Evolutionary conservation across 64 coral and sea anemone species (phyloP).

Genomic region (Montipora sp.): DNA sequence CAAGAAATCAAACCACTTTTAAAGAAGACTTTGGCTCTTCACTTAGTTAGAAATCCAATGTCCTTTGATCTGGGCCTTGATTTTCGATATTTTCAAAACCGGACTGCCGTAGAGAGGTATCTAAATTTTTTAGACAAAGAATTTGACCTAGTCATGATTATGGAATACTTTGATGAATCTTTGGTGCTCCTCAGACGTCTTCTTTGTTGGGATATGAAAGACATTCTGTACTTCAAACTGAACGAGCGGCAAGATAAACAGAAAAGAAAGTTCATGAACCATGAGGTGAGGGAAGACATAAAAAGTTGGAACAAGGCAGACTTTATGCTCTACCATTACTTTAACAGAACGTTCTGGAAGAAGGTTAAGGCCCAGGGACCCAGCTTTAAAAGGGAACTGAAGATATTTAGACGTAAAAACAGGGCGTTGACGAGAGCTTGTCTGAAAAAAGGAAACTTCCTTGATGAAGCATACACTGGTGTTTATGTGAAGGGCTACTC

Average conservation of each 20-base stretch:
- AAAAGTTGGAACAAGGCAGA: conserved; percentile 90
- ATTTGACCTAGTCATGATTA: conserved; percentile 86
- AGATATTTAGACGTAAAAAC: conserved; percentile 72
- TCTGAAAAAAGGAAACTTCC: conserved; percentile 58
- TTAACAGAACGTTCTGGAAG: conserved; percentile 81
- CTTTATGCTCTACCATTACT: conserved; percentile 79
- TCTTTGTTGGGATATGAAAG: conserved; percentile 82
- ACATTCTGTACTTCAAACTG: conserved; percentile 90
- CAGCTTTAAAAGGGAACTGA: conserved; percentile 73
- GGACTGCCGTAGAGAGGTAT: conserved; percentile 74
- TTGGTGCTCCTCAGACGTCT: conserved; percentile 72
- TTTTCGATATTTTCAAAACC: conserved; percentile 87
- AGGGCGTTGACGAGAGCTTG: conserved; percentile 59
- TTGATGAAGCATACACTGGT: conserved; percentile 86
- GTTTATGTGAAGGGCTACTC: conserved; percentile 89
- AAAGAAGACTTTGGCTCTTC: conserved; percentile 69
- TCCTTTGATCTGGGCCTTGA: conserved; percentile 88
- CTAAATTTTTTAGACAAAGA: conserved; percentile 70
- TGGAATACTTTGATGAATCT: conserved; percentile 93
- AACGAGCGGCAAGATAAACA: conserved; percentile 85
- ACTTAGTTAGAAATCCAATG: conserved; percentile 89
- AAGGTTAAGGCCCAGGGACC: conserved; percentile 72
- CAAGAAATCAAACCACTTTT: conserved; percentile 62
- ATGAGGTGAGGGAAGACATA: conserved; percentile 72
- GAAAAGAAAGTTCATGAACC: conserved; percentile 51